Base-by-base conservation (phyloP, 2,113 vertebrate species). In the Pseudorhombus dupliciocellatus region DNA sequence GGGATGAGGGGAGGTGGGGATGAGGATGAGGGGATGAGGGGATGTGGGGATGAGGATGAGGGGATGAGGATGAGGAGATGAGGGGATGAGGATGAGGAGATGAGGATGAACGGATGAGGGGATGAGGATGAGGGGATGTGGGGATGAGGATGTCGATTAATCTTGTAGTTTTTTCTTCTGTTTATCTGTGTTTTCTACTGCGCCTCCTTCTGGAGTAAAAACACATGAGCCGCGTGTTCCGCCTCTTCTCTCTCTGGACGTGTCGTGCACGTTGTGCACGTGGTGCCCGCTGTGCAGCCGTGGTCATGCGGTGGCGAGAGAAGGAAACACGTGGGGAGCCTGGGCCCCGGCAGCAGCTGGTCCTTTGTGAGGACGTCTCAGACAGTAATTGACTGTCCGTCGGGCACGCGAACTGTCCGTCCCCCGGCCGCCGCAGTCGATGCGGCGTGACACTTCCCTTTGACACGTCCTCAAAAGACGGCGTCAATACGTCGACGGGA, bases 401-500 rank as follows among this genome's bases (percentile, higher is more conserved):
- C 28, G 14, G 59, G 42, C 31, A 6, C 26, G 21, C 5, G 62
- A 22, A 55, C 7, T 2, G 24, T 28, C 60, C 11, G 60, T 46
- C 55, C 20, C 21, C 58, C 48, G 21, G 52, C 61, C 57, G 67
- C 48, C 28, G 25, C 22, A 48, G 21, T 69, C 54, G 22, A 25
- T 25, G 24, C 31, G 16, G 40, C 10, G 55, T 34, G 79, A 57
- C 31, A 21, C 56, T n/a, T 50, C 25, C 21, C 21, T 34, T 44
- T 34, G 31, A 65, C 61, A 24, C 67, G 15, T 28, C 71, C n/a
- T 51, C 37, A 75, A 54, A 72, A 30, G 63, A 65, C 42, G 21
- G 46, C 53, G 30, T 73, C 67, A 67, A 67, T 69, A 22, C 53
- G 44, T 55, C 64, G 58, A 61, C 12, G 24, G 22, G 31, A 65